Evolutionary conservation across 2,113 vertebrate species (phyloP).

Genomic region (Morphnarchus princeps): DNA sequence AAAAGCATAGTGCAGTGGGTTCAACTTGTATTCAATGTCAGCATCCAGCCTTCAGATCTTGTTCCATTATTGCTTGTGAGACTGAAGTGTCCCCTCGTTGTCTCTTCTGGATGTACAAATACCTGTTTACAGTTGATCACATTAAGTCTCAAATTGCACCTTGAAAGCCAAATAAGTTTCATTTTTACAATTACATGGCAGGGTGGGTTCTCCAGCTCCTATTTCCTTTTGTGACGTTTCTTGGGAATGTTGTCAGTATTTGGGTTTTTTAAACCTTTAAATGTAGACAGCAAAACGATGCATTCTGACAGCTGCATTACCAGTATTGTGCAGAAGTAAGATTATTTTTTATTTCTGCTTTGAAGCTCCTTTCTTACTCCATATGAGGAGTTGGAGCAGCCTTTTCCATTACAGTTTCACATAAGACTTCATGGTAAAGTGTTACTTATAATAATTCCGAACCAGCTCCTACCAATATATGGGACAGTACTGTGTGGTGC

Average conservation of each 20-base stretch:
- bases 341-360: background rate
- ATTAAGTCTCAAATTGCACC: background rate
- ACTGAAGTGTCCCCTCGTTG: background rate
- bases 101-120: background rate
- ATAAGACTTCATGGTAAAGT: background rate
- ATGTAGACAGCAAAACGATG: background rate
- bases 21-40: background rate
- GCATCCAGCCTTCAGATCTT: background rate
- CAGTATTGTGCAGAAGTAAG: background rate
- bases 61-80: background rate
- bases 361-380: background rate
- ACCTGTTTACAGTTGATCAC: background rate
- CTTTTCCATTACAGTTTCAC: background rate
- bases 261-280: background rate
- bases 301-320: background rate
- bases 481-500: background rate
- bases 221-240: background rate
- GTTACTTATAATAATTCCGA: background rate
- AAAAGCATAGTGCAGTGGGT: background rate
- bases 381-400: background rate
- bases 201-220: background rate
- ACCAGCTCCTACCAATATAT: background rate
- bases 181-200: background rate
- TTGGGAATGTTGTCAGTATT: background rate
- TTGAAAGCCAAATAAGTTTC: background rate